Evolutionary conservation across 1,140 invertebrate species (phyloP), one percentile per base, ranked within the genome.

Genomic region (Euwallacea fornicatus): DNA sequence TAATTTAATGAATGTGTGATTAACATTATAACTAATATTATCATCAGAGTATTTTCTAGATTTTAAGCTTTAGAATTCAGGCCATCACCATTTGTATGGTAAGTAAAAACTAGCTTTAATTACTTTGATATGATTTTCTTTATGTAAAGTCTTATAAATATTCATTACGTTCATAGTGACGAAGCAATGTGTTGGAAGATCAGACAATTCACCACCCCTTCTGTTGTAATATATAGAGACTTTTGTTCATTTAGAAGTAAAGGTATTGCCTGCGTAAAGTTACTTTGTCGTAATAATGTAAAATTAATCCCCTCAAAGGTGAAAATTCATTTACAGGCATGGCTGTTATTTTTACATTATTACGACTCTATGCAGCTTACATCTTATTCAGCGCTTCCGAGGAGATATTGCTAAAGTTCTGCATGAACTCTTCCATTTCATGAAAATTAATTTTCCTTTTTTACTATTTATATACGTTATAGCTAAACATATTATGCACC

Each of bases 241-340:
- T 55, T 69, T 62, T 61, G 67, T 55, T 62, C 58, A 69, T 62
- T 69, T 69, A 69, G 74, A 56, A 75, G 75, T 75, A 73, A 64
- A 72, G 64, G 66, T 64, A 69, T 50, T 76, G 76, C 76, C 75
- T 77, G 76, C 71, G 75, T 72, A 76, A 60, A 60, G 44, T 46
- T 73, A 64, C 60, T 73, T 69, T 69, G 74, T 50, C 69, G 70
- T 74, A 74, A 76, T 74, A 73, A 75, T 72, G 72, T 66, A 69
- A 69, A 70, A 69, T 65, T 54, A 11, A 8, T 44, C 13, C 13
- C 58, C 54, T 56, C n/a, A 56, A 56, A 56, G 16, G 16, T 15
- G 8, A 56, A 56, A 42, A 61, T 61, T 15, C 11, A 43, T n/a
- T 61, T 42, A n/a, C 47, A 55, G 16, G n/a, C 65, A 67, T 46